A percentile compares a stretch with the other conserved stretches of the same genome.
phyloP scores from a whole-genome alignment of 2,888 invertebrate species.

The Melinaea marsaeus region DNA sequence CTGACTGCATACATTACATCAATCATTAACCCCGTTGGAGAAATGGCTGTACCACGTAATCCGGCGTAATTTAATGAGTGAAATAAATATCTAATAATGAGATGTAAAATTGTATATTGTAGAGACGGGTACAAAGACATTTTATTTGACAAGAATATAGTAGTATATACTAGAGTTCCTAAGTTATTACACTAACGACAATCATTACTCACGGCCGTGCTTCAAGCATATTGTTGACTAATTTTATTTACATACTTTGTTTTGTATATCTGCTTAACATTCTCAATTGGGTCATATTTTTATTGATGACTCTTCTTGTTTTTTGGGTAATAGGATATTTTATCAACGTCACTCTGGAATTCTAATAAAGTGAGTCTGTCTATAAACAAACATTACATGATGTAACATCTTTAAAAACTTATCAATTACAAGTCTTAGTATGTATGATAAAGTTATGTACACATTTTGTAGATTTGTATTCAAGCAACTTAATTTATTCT shows the following conservation, averaged over 20 bases:
- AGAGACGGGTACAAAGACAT: slow-evolving; percentile 55
- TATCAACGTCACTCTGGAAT: background rate
- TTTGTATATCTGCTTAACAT: slow-evolving; percentile 52
- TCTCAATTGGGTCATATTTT: slow-evolving; percentile 46
- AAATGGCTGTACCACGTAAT: background rate
- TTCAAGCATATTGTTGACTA: slow-evolving; percentile 36
- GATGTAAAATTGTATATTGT: slow-evolving; percentile 42
- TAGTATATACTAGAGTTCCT: slow-evolving; percentile 50
- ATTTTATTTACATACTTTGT: slow-evolving; percentile 37
- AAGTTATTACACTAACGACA: slow-evolving; percentile 35
- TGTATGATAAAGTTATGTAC: too few species aligned
- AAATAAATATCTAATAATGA: too few species aligned
- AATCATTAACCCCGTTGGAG: slow-evolving; percentile 7
- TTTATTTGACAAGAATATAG: slow-evolving; percentile 66
- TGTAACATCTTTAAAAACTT: background rate
- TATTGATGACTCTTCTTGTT: slow-evolving; percentile 54
- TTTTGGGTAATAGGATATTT: slow-evolving; percentile 28
- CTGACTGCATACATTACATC: slow-evolving; percentile 3
- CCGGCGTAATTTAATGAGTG: too few species aligned
- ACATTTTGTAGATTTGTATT: too few species aligned
- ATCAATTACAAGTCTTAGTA: too few species aligned
- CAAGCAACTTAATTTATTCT: too few species aligned
- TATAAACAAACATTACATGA: background rate
- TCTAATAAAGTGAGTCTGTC: background rate
- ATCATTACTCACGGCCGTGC: too few species aligned